Evolutionary conservation across 2,888 invertebrate genomes (phyloP), one percentile per base, ranked within the genome.

Genomic region (Ditula angustiorana): DNA sequence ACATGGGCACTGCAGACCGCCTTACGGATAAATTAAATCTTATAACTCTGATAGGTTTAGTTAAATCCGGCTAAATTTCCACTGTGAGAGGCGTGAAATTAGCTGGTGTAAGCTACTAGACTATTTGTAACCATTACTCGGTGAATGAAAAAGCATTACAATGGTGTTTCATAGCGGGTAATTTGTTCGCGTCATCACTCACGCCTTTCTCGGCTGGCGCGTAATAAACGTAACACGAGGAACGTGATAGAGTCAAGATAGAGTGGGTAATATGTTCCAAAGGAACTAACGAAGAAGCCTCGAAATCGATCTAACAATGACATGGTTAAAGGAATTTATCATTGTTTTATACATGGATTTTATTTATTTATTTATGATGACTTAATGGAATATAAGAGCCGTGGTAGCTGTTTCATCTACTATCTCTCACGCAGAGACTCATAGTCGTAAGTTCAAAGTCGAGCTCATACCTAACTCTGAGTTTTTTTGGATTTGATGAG

Each of bases 171-270:
- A 21, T 37, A 24, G 49, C 50, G 49, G 57, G 50, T 50, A 37
- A 50, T 59, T 59, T 59, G 59, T 50, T 19, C 26, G 19, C 49
- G 46, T 28, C 59, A 59, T 50, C 59, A 59, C 37, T 59, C 59
- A 59, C 37, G 49, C 35, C 33, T 37, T 50, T 59, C 26, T 41
- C n/a, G 59, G 37, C 50, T 37, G 11, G 23, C 16, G n/a, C 19
- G 59, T 11, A 44, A 26, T 26, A n/a, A n/a, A 19, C 26, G 26
- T 37, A 33, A 55, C 24, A 41, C 37, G 26, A 41, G 55, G 26
- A 23, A 24, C 23, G 46, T 46, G 16, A 41, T n/a, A n/a, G n/a
- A n/a, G n/a, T n/a, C 16, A n/a, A n/a, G 24, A 23, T 46, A 24
- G 24, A 23, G 23, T 46, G 24, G 23, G n/a, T 24, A 24, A 21